A percentile compares a stretch with the other conserved stretches of the same genome.
These are phyloP conservation scores for Natrix natrix DNA, from an alignment of 2,797 vertebrate genomes.

Conservation along the genomic window DNA sequence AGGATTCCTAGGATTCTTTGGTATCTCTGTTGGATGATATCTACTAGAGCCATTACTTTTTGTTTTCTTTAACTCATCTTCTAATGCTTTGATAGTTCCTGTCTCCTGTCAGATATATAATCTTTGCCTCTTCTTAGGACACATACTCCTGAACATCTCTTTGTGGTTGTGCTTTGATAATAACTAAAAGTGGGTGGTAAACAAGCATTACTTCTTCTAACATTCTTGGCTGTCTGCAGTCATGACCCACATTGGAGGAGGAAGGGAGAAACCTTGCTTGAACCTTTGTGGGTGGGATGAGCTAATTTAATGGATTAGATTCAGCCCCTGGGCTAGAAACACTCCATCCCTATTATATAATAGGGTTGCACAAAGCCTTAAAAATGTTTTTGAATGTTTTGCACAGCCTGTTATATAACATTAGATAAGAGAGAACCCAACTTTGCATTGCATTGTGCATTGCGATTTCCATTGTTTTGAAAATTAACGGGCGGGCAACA, in stretches of 20 bases:
- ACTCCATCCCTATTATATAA: neutral
- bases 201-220: neutral
- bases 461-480: neutral
- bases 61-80: neutral
- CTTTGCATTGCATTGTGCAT: neutral
- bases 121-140: neutral
- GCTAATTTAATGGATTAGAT: neutral
- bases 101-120: neutral
- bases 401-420: conserved; percentile 1
- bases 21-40: neutral
- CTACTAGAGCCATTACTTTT: neutral
- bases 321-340: neutral
- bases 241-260: neutral
- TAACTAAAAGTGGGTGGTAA: neutral
- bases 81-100: neutral
- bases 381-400: neutral
- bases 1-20: neutral
- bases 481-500: neutral
- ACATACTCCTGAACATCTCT: neutral
- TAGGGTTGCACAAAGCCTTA: neutral
- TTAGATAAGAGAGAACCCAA: neutral
- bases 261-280: neutral
- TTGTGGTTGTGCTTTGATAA: neutral
- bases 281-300: neutral
- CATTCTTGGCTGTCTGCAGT: neutral